phyloP scores from a whole-genome alignment of 2,888 invertebrate genomes.

The Dryobotodes eremita region DNA sequence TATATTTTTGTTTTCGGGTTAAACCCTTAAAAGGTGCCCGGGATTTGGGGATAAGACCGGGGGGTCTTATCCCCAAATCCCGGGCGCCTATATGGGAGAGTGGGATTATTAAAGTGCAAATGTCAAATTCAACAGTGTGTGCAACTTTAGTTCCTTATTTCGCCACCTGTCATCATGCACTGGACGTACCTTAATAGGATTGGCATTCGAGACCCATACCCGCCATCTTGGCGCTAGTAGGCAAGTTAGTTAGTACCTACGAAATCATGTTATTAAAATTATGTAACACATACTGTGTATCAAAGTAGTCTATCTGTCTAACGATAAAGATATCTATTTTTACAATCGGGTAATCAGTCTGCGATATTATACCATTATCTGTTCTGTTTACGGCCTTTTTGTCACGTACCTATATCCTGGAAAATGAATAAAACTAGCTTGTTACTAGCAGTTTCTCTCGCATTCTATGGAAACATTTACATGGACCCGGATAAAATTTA shows the following conservation, averaged over 20 bases:
- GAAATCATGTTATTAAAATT: constrained; percentile 2
- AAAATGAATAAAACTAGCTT: constrained; percentile 10
- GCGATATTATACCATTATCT: constrained; percentile 35
- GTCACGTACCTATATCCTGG: constrained; percentile 37
- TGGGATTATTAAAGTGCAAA: background rate
- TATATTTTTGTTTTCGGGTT: too few relatives aligned
- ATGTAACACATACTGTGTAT: constrained; percentile 13
- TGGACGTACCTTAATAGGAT: constrained; percentile 14
- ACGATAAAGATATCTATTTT: background rate
- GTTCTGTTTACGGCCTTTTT: constrained; percentile 17
- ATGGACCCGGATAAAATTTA: background rate
- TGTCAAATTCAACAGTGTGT: background rate
- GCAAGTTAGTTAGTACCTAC: background rate
- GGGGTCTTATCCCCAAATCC: too few relatives aligned
- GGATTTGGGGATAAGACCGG: too few relatives aligned
- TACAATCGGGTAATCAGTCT: background rate
- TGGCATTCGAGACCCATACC: constrained; percentile 13
- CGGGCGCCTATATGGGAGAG: too few relatives aligned
- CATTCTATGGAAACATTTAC: background rate
- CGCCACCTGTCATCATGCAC: background rate
- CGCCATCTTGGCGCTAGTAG: background rate
- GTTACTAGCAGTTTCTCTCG: background rate
- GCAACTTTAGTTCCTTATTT: constrained; percentile 2
- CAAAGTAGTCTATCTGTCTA: constrained; percentile 7
- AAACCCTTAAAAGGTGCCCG: too few relatives aligned